Conservation (phyloP, 2,797 vertebrate genomes). For the Anguilla obscura region DNA sequence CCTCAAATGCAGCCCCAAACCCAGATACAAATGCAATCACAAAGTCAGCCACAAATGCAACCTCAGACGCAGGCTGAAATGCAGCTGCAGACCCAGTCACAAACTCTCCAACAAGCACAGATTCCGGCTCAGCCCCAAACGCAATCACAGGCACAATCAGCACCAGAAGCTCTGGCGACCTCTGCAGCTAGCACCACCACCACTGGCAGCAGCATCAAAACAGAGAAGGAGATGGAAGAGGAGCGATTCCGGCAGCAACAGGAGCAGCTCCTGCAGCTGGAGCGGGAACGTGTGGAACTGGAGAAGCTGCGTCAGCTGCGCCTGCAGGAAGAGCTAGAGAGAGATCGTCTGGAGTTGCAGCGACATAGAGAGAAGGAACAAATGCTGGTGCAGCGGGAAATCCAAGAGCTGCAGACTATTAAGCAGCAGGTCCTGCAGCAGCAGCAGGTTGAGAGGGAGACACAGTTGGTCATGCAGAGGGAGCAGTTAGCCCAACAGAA, state of each 20-base stretch:
- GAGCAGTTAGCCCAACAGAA: constrained; percentile 97
- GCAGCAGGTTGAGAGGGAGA: constrained; percentile 94
- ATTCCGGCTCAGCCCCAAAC: constrained; percentile 52
- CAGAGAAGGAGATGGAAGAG: constrained; percentile 86
- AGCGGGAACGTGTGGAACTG: constrained; percentile 91
- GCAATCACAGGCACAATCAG: constrained; percentile 11
- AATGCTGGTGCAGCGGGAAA: constrained; percentile 91
- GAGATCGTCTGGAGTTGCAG: constrained; percentile 89
- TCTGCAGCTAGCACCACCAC: constrained; percentile 30
- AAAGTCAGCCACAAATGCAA: constrained; percentile 18
- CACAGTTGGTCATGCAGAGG: constrained; percentile 89
- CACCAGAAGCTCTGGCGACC: constrained; percentile 17
- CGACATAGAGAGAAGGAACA: constrained; percentile 95
- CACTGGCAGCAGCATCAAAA: constrained; percentile 55
- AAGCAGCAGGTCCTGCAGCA: constrained; percentile 98
- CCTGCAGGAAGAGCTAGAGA: constrained; percentile 93
- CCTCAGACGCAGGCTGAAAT: constrained; percentile 46
- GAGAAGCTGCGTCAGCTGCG: constrained; percentile 93
- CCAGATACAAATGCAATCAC: constrained; percentile 21
- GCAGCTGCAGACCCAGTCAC: constrained; percentile 50
- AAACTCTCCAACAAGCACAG: constrained; percentile 49
- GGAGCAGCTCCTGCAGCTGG: constrained; percentile 91
- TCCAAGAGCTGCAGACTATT: constrained; percentile 95
- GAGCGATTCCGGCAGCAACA: constrained; percentile 91
- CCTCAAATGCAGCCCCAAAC: constrained; percentile 52